These are phyloP conservation scores for Centruroides vittatus DNA, from an alignment of 1,140 invertebrate genomes.

Conservation along the genomic window DNA sequence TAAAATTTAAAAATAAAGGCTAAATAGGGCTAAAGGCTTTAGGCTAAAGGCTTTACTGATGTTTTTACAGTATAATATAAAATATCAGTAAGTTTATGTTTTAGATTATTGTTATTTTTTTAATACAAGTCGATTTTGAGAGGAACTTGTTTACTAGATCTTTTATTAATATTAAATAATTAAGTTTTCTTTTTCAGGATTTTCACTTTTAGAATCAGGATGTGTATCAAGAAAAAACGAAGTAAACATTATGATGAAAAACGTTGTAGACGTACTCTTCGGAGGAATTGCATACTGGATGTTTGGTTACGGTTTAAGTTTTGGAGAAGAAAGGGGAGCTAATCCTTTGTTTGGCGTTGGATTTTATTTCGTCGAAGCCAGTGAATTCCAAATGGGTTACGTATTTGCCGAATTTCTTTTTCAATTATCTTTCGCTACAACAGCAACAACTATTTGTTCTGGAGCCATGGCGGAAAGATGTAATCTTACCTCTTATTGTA, in stretches of 20 bases:
- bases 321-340: conserved; percentile 53
- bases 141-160: too few species aligned
- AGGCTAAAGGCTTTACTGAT: too few species aligned
- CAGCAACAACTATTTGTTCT: conserved; percentile 66
- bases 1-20: too few species aligned
- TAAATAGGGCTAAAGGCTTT: too few species aligned
- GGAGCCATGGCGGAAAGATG: conserved; percentile 77
- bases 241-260: conserved; percentile 94
- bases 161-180: too few species aligned
- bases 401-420: conserved; percentile 13
- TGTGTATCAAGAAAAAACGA: conserved; percentile 86
- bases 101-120: too few species aligned
- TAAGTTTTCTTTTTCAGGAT: conserved; percentile 35
- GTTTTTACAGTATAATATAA: too few species aligned
- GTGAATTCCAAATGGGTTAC: conserved; percentile 8
- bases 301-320: conserved; percentile 83
- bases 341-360: conserved; percentile 45
- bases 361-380: conserved; percentile 12
- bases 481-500: conserved; percentile 75
- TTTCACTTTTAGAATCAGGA: conserved; percentile 81
- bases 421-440: conserved; percentile 61
- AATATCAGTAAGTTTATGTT: too few species aligned
- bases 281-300: conserved; percentile 88
- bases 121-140: too few species aligned
- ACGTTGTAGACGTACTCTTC: conserved; percentile 78